A percentile compares a stretch with the other conserved stretches of the same genome.
phyloP scores from a whole-genome alignment of 2,888 invertebrate genomes.

The Sphecodes monilicornis region DNA sequence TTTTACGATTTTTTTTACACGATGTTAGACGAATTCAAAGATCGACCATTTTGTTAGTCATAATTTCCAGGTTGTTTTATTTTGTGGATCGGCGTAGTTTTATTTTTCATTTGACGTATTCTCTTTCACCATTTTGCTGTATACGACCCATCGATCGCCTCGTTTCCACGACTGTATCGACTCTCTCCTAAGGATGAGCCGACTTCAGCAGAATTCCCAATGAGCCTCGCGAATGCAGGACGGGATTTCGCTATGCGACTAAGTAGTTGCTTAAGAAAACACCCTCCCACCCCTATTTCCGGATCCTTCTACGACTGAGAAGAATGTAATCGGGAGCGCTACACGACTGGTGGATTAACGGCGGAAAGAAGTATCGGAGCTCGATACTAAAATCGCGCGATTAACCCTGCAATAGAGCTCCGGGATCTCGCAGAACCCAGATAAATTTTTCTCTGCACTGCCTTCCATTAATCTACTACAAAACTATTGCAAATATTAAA shows the following conservation, averaged over 20 bases:
- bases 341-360: slow-evolving; percentile 57
- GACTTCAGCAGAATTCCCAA: slow-evolving; percentile 58
- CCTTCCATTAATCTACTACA: neutral
- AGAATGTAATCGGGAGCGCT: slow-evolving; percentile 43
- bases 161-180: neutral
- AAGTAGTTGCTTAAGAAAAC: slow-evolving; percentile 69
- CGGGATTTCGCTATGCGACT: slow-evolving; percentile 66
- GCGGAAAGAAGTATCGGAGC: slow-evolving; percentile 31
- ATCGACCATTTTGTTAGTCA: neutral
- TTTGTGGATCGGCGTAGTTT: too few relatives aligned
- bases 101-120: neutral
- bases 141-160: neutral
- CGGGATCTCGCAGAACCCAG: neutral
- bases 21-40: neutral
- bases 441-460: neutral
- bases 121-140: neutral
- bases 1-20: too few relatives aligned
- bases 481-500: neutral
- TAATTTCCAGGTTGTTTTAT: too few relatives aligned
- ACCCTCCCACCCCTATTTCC: neutral
- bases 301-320: neutral
- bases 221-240: slow-evolving; percentile 57
- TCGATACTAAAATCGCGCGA: slow-evolving; percentile 50
- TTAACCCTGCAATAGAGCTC: neutral
- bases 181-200: neutral